A percentile compares a stretch with the other conserved stretches of the same genome.
Conservation (phyloP, 2,888 invertebrate species). For the Galeopsomyia nigrocyanea region DNA sequence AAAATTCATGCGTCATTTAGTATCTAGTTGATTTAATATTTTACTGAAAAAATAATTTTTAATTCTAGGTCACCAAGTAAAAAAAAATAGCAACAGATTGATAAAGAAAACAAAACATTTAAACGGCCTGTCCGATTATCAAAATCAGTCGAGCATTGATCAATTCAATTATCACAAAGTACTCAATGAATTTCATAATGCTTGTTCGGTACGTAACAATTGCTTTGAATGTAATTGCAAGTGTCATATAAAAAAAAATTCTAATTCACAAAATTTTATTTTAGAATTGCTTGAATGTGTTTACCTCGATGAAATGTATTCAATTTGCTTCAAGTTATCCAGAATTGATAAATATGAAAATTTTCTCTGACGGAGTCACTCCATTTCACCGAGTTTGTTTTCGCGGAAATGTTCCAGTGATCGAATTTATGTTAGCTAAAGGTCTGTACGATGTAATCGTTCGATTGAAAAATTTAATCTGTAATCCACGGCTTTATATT, state of each 20-base stretch:
- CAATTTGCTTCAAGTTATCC: constrained; percentile 49
- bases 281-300: constrained; percentile 51
- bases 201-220: constrained; percentile 31
- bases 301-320: constrained; percentile 48
- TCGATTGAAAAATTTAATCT: background rate
- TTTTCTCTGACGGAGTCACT: constrained; percentile 50
- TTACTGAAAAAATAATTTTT: background rate
- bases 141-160: background rate
- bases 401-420: constrained; percentile 49
- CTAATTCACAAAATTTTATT: constrained; percentile 18
- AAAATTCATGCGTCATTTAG: background rate
- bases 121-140: background rate
- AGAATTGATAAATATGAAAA: constrained; percentile 49
- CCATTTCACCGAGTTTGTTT: constrained; percentile 55
- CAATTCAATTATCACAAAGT: constrained; percentile 32
- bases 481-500: constrained; percentile 2
- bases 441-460: constrained; percentile 35
- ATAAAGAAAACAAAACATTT: background rate
- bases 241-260: too few relatives aligned
- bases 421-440: constrained; percentile 52
- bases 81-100: background rate
- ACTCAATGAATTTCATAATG: constrained; percentile 36
- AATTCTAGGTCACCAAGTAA: constrained; percentile 15
- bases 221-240: too few relatives aligned
- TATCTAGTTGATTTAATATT: background rate